Evolutionary conservation across 2,113 vertebrate genomes (phyloP).

Genomic region (Hippocampus zosterae): DNA sequence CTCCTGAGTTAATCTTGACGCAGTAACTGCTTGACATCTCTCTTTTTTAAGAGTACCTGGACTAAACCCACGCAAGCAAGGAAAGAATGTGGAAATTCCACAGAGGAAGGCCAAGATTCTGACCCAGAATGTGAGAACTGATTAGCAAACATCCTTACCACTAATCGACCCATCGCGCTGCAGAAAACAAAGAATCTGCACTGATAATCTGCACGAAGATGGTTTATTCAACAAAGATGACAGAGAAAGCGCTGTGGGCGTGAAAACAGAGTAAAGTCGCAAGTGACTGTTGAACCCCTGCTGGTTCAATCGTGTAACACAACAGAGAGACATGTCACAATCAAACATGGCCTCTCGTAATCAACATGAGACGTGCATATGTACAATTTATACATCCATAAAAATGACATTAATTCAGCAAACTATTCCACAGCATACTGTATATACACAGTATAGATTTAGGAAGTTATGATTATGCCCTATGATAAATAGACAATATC

Average conservation of each 20-base stretch:
- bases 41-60: no score
- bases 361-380: constrained; percentile 48
- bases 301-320: constrained; percentile 37
- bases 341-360: constrained; percentile 21
- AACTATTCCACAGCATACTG: constrained; percentile 42
- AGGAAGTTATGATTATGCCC: constrained; percentile 5
- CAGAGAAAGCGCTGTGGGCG: constrained; percentile 4
- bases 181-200: not conserved
- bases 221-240: constrained; percentile 8
- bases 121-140: no score
- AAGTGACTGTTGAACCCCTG: constrained; percentile 25
- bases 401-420: constrained; percentile 37
- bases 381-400: constrained; percentile 65
- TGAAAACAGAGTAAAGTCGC: constrained; percentile 14
- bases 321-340: constrained; percentile 22
- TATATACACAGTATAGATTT: constrained; percentile 35
- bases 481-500: constrained; percentile 43
- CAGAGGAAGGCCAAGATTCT: no score
- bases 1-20: no score
- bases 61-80: no score
- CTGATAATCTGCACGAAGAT: constrained; percentile 10
- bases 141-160: not conserved
- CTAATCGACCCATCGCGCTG: not conserved
- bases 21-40: no score
- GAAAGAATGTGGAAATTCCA: no score